phyloP scores from a whole-genome alignment of 2,113 vertebrate species.

The Pleuronectes platessa region DNA sequence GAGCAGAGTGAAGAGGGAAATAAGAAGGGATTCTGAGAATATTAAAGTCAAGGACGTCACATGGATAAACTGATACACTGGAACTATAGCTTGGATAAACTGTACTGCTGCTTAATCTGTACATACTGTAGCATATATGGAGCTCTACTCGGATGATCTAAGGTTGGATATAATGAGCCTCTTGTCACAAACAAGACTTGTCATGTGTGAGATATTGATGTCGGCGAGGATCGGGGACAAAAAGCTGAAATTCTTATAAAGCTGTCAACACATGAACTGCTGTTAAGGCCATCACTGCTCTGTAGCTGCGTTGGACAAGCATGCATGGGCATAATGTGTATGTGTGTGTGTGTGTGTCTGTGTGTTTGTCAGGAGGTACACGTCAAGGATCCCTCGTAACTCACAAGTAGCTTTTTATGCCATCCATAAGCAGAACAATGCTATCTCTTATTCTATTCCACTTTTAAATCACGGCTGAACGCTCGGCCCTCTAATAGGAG shows the following conservation, averaged over 20 bases:
- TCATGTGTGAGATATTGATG: conserved; percentile 55
- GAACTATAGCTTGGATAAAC: conserved; percentile 58
- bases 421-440: conserved; percentile 49
- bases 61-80: conserved; percentile 29
- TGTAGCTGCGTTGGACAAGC: background rate
- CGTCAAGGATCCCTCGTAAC: conserved; percentile 36
- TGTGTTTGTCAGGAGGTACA: conserved; percentile 32
- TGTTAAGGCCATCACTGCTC: conserved; percentile 39
- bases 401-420: conserved; percentile 52
- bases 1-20: background rate
- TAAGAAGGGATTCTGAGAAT: background rate
- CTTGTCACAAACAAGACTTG: conserved; percentile 60
- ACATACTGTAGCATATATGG: conserved; percentile 54
- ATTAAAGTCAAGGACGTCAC: conserved; percentile 25
- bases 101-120: conserved; percentile 45
- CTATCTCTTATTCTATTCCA: conserved; percentile 57
- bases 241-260: conserved; percentile 57
- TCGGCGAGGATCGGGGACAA: conserved; percentile 45
- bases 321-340: conserved; percentile 8
- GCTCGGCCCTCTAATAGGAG: conserved; percentile 51
- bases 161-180: conserved; percentile 30
- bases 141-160: conserved; percentile 48
- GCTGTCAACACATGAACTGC: conserved; percentile 51
- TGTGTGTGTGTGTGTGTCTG: conserved; percentile 47
- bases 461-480: conserved; percentile 58